A percentile compares a stretch with the other conserved stretches of the same genome.
Conservation (phyloP, 1,140 invertebrate genomes). For the Muscidifurax raptorellus region DNA sequence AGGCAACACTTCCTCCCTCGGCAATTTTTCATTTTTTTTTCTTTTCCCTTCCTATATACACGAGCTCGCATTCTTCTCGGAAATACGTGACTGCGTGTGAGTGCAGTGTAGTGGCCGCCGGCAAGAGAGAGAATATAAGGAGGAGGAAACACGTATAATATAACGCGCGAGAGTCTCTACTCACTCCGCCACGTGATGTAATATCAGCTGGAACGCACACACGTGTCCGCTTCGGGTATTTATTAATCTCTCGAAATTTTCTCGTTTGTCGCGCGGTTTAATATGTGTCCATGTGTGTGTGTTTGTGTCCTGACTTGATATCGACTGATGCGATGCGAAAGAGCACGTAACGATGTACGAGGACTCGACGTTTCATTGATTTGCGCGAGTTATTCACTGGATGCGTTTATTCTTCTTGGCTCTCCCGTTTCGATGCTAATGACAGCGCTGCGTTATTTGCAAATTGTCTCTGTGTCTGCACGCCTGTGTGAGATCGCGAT, state of each 20-base stretch:
- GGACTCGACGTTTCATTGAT: not conserved
- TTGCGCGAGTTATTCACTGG: conserved; percentile 7
- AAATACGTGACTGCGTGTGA: not conserved
- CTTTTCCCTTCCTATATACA: not conserved
- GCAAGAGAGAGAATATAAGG: not conserved
- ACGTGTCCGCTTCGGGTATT: not conserved
- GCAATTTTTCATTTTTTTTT: conserved; percentile 20
- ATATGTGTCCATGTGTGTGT: not conserved
- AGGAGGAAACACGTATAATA: not conserved
- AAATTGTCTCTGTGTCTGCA: not conserved
- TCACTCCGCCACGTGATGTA: not conserved
- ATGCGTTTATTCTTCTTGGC: not conserved
- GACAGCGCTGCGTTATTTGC: not conserved
- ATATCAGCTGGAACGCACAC: not conserved
- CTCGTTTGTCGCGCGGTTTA: not conserved
- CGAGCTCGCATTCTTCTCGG: not conserved
- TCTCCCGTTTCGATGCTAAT: not conserved
- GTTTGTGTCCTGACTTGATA: not conserved
- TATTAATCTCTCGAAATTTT: not conserved
- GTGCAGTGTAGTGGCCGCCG: not conserved
- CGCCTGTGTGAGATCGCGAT: not conserved
- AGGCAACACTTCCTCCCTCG: not conserved
- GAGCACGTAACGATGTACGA: not conserved
- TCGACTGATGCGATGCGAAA: not conserved
- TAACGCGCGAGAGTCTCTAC: not conserved